Evolutionary conservation across 1,140 invertebrate genomes (phyloP), one percentile per base, ranked within the genome.

Genomic region (Hylaeus anthracinus): DNA sequence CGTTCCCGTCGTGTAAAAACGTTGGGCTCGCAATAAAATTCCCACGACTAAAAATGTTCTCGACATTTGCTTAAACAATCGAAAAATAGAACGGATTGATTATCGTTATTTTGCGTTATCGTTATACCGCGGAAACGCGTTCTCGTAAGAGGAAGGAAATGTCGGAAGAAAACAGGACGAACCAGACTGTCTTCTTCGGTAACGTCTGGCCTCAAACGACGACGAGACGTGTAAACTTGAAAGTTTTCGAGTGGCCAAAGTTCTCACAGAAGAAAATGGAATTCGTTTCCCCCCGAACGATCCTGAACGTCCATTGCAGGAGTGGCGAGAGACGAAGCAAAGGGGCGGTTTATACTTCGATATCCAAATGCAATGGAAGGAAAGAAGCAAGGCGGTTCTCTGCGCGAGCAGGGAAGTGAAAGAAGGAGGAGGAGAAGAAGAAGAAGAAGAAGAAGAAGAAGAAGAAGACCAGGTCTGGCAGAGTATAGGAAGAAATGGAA

Each of bases 361-460:
- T 83, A 83, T 83, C 58, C 71, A 80, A 80, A 83, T 83, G 58
- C 77, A 77, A 74, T 83, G 71, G 81, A 75, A 75, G 72, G 66
- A 51, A 78, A 55, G 72, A 60, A 70, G 60, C n/a, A 37, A 55
- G 15, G 56, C 41, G 39, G 39, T 56, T 26, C 26, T 26, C 26
- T 51, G 51, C 1, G 51, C 51, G 51, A 26, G 26, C 26, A 26
- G 43, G 5, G 43, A 45, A 45, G 43, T 3, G 43, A 67, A 43
- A 37, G 39, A 48, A 45, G n/a, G 6, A 12, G 43, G 53, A 53
- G 43, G 26, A 48, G 37, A 43, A 55, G 41, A 39, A 51, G 60
- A 79, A 9, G 9, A 53, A 53, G 51, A 12, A 10, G 39, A 56
- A 58, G 56, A 39, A 26, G 37, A 51, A 39, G 14, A 60, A 72